Evolutionary conservation across 2,797 vertebrate genomes (phyloP).

Genomic region (Sebastes matsubarae): DNA sequence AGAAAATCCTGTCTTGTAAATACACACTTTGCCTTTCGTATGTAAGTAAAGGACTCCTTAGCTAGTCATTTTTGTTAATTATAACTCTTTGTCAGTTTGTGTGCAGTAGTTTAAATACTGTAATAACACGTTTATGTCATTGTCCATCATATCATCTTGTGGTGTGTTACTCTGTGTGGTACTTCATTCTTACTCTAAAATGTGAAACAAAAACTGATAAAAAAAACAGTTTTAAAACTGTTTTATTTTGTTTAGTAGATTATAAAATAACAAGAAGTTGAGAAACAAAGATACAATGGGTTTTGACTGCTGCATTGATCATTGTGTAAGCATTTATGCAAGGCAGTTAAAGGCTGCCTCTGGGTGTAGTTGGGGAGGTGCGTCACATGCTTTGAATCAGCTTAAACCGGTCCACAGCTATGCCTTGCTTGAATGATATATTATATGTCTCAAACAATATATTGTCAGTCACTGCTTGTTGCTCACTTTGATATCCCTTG

Average conservation of each 20-base stretch:
- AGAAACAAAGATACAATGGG: background rate
- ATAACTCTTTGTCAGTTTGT: slow-evolving; percentile 51
- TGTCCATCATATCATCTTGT: slow-evolving; percentile 35
- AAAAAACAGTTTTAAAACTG: background rate
- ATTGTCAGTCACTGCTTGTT: background rate
- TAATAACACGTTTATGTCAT: slow-evolving; percentile 63
- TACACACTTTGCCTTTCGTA: slow-evolving; percentile 23
- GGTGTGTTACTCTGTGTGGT: slow-evolving; percentile 1
- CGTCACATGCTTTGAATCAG: background rate
- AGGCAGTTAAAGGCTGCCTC: background rate
- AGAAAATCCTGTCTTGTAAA: slow-evolving; percentile 35
- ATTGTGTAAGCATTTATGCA: background rate
- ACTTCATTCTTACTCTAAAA: slow-evolving; percentile 7
- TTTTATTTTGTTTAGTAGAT: background rate
- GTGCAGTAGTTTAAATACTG: slow-evolving; percentile 40
- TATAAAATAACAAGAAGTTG: background rate
- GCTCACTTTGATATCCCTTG: background rate
- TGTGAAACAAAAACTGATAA: background rate
- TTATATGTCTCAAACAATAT: background rate
- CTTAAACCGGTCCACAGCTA: background rate
- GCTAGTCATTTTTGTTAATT: slow-evolving; percentile 53
- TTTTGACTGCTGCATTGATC: background rate
- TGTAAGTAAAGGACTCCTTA: slow-evolving; percentile 43
- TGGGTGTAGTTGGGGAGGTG: background rate
- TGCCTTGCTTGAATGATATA: background rate